Conservation (phyloP, 2,888 invertebrate species). For the Incurvaria masculella region DNA sequence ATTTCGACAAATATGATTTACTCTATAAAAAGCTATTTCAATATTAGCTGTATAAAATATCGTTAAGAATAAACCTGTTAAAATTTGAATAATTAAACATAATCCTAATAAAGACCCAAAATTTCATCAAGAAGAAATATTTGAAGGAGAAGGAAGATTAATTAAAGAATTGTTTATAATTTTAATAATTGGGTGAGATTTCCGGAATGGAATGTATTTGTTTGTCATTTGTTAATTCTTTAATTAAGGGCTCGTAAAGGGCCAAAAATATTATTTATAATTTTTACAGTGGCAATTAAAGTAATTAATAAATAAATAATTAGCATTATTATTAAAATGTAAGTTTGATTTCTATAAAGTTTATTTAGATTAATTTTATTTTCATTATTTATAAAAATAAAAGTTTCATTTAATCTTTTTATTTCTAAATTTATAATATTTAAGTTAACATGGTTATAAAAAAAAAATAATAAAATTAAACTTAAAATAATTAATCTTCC, state of each 20-base stretch:
- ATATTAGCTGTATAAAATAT: conserved; percentile 65
- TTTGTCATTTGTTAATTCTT: conserved; percentile 39
- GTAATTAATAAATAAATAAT: conserved; percentile 60
- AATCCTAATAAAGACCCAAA: conserved; percentile 66
- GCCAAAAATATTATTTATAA: conserved; percentile 53
- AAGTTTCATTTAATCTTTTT: conserved; percentile 20
- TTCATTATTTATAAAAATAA: conserved; percentile 25
- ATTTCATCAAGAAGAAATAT: conserved; percentile 65
- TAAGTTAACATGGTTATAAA: conserved; percentile 27
- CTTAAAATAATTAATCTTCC: conserved; percentile 21
- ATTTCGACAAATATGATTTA: conserved; percentile 67
- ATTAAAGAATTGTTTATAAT: conserved; percentile 58
- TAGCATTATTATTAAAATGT: conserved; percentile 47
- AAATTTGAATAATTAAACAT: no score
- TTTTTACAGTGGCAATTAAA: conserved; percentile 57
- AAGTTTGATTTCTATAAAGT: conserved; percentile 52
- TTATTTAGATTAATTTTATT: no score
- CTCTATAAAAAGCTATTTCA: conserved; percentile 61
- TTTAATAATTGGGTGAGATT: conserved; percentile 48
- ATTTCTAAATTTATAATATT: conserved; percentile 33
- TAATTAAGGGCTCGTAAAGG: conserved; percentile 43
- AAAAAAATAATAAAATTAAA: conserved; percentile 21
- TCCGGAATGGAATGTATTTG: conserved; percentile 35
- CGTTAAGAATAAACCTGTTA: no score
- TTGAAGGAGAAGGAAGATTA: conserved; percentile 58